Evolutionary conservation across 2,113 vertebrate species (phyloP), one percentile per base, ranked within the genome.

Genomic region (Vulpes lagopus): DNA sequence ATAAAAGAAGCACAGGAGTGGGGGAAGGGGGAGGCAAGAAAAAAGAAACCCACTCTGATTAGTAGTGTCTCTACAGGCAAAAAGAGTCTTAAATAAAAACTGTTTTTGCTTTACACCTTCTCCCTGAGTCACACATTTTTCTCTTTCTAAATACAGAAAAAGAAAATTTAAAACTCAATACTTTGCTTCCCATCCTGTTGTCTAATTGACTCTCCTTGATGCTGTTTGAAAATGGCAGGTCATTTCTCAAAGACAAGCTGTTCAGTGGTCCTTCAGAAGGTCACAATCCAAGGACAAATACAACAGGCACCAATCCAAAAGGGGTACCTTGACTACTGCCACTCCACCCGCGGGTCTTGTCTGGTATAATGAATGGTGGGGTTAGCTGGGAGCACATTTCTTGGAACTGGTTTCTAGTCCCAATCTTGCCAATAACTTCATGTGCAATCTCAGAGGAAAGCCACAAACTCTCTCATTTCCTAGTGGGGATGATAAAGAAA

Each of bases 61-160:
- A 98, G 95, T 51, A 67, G 89, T 14, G 2, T 97, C 98, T 98
- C 92, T 55, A 98, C 97, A 98, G 97, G 98, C 94, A 60, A 32
- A 78, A 95, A 85, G 98, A 96, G 96, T 96, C 97, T 92, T 80
- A 1, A 69, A 69, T 95, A 62, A 97, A 93, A 96, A 96, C 85
- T 90, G 60, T 95, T 98, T 95, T 95, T 91, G 25, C 96, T 98
- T 96, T 96, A 96, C n/a, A 90, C 43, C 84, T 95, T 96, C 94
- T 97, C 43, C 92, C 95, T 95, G 60, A 92, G 90, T 89, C 91
- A 85, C 17, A 84, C 0, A 43, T 80, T n/a, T 11, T 84, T 53
- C 78, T 57, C 92, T 91, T 96, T 88, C 62, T 91, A 79, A 90
- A 93, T 16, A 96, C 38, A 91, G 49, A 43, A 76, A 88, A 53